Base-by-base conservation (phyloP, 2,888 invertebrate genomes). In the Oscheius sp. region DNA sequence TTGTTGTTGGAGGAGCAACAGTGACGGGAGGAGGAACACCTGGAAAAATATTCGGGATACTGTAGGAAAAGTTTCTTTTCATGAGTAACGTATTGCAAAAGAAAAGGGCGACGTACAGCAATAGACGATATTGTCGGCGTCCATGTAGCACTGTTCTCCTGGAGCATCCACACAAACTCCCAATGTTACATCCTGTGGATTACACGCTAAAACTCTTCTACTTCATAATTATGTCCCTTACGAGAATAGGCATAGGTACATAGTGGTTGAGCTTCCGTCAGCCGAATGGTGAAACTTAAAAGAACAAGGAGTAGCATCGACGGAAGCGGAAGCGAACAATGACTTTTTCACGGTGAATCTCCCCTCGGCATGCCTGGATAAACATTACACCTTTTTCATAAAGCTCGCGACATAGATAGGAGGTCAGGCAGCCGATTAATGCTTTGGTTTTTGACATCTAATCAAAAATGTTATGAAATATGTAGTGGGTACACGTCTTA, bases 131-230 rank as follows among this genome's bases (percentile, higher is more conserved):
- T 33, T 33, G 24, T 24, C 49, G 14, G 14, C 14, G 20, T 62
- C 62, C 6, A 9, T 26, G 36, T 62, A 62, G 24, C 62, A 62
- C 14, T 45, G 45, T 49, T 62, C 49, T 49, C 62, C 62, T 1
- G 62, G 62, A 2, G 62, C 62, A 49, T 62, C 62, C n/a, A 49
- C 24, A n/a, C 62, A 62, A 36, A 62, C 62, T 20, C 62, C 62
- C 8, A 30, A 26, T 6, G 33, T 22, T 20, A 49, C 32, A 20
- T 47, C 50, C 38, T 62, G 62, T 8, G 62, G 62, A 14, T 47
- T 20, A 49, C 62, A 62, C 6, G 50, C 62, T 62, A n/a, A 20
- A 47, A 47, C 32, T 20, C 14, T 32, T 41, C 38, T 14, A 22
- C 20, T 26, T 28, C 17, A 17, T 20, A 47, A 17, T 30, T 12